phyloP scores from a whole-genome alignment of 2,113 vertebrate genomes.

The Macquaria australasica region DNA sequence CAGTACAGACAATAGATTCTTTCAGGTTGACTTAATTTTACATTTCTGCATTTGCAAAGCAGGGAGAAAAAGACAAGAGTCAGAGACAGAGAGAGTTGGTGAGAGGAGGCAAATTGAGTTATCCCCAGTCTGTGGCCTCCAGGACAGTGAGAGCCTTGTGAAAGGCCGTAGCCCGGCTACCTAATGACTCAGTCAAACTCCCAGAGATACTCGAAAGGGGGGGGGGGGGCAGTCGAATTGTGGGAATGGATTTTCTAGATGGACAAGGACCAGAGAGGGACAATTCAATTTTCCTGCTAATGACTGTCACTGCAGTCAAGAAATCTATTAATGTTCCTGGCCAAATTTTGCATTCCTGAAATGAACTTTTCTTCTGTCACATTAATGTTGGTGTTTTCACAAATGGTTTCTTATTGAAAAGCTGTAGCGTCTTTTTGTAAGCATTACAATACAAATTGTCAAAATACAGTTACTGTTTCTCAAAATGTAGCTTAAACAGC shows the following conservation, averaged over 20 bases:
- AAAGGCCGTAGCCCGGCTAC: conserved; percentile 72
- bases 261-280: conserved; percentile 10
- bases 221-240: conserved; percentile 41
- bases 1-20: background rate
- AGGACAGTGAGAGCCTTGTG: conserved; percentile 72
- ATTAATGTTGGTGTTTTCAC: background rate
- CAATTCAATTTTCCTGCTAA: conserved; percentile 38
- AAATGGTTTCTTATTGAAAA: background rate
- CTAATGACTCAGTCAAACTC: conserved; percentile 75
- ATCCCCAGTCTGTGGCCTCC: conserved; percentile 62
- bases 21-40: conserved; percentile 36
- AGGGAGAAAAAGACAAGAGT: conserved; percentile 27
- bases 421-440: background rate
- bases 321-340: background rate
- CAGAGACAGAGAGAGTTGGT: conserved; percentile 26
- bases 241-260: conserved; percentile 58
- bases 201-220: conserved; percentile 56
- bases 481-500: background rate
- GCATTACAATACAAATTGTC: background rate
- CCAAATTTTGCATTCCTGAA: background rate
- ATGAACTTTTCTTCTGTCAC: background rate
- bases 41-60: conserved; percentile 28
- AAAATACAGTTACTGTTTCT: background rate
- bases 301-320: background rate
- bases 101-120: conserved; percentile 74